Evolutionary conservation across 2,888 invertebrate genomes (phyloP).

Genomic region (Pristionchus mayeri): DNA sequence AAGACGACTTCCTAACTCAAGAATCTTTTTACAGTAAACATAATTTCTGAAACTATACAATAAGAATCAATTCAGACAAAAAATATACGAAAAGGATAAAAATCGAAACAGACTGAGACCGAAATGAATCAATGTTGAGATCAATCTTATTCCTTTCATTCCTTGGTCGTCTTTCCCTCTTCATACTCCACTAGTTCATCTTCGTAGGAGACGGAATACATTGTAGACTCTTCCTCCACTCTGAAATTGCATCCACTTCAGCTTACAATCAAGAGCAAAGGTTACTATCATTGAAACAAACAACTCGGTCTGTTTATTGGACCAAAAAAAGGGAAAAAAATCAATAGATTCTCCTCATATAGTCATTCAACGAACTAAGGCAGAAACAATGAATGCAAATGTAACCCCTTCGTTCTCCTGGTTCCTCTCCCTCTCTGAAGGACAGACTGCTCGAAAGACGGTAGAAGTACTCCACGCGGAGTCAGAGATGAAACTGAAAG

Average conservation of each 20-base stretch:
- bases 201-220: neutral
- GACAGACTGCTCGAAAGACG: neutral
- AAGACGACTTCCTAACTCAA: neutral
- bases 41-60: neutral
- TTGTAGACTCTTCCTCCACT: neutral
- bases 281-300: neutral
- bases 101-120: neutral
- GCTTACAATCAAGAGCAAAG: neutral
- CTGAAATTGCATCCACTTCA: too few relatives aligned
- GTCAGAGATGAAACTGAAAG: too few relatives aligned
- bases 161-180: conserved; percentile 9
- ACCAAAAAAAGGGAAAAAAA: too few relatives aligned
- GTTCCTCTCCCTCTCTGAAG: neutral
- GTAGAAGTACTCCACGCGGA: neutral
- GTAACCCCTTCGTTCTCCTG: neutral
- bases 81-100: neutral
- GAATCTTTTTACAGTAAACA: neutral
- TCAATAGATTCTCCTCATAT: too few relatives aligned
- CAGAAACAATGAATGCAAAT: too few relatives aligned
- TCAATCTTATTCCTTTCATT: neutral
- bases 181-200: conserved; percentile 10
- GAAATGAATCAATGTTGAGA: neutral
- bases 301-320: too few relatives aligned
- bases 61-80: neutral
- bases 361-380: too few relatives aligned